A percentile compares a stretch with the other conserved stretches of the same genome.
Conservation (phyloP, 2,888 invertebrate genomes). For the Deroplatys truncata region DNA sequence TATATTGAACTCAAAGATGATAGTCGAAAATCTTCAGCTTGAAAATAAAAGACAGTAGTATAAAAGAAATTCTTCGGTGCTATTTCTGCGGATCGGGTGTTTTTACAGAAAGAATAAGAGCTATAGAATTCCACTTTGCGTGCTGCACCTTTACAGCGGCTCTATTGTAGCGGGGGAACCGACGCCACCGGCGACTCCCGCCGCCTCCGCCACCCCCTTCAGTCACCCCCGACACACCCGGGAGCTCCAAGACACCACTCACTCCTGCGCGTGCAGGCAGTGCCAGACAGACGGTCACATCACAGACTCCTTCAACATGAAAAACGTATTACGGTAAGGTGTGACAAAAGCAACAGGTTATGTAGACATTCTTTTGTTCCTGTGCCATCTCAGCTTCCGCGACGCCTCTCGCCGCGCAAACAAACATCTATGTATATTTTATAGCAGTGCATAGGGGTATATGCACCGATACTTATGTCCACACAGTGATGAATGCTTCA, state of each 20-base stretch:
- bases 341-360: not conserved
- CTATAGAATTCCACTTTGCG: not conserved
- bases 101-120: not conserved
- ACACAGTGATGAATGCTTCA: not conserved
- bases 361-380: not conserved
- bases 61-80: not conserved
- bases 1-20: not conserved
- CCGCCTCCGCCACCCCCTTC: not conserved
- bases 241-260: not conserved
- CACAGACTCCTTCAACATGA: not conserved
- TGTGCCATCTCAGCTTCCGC: not conserved
- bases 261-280: not conserved
- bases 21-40: not conserved
- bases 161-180: not conserved
- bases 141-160: not conserved
- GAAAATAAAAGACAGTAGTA: not conserved
- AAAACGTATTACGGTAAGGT: not conserved
- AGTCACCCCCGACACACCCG: not conserved
- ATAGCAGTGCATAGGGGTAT: not conserved
- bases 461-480: not conserved
- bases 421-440: too few species aligned
- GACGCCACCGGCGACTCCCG: not conserved
- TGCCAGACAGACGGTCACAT: not conserved
- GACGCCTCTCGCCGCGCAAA: not conserved
- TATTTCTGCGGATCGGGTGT: not conserved